These are phyloP conservation scores for Dromaius novaehollandiae DNA, from an alignment of 2,113 vertebrate species.

Conservation along the genomic window DNA sequence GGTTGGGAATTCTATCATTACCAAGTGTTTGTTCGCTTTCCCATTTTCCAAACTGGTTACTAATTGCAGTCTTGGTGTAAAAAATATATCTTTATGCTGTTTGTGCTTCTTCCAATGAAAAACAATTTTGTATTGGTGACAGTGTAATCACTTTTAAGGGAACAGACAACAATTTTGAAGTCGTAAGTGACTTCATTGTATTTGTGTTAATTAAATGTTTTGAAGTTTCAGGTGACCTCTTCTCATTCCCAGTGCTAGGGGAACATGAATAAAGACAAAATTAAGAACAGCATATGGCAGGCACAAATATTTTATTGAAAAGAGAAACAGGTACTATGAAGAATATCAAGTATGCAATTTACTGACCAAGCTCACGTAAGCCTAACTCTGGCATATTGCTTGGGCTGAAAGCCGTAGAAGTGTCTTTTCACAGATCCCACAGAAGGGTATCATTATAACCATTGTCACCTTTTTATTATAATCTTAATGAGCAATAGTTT, in stretches of 20 bases:
- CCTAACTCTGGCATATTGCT: not conserved
- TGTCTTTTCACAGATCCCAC: not conserved
- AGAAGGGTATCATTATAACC: not conserved
- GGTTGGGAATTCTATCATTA: not conserved
- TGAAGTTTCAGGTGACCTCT: conserved; percentile 19
- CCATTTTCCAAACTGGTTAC: not conserved
- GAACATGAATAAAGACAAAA: conserved; percentile 18
- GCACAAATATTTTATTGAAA: not conserved
- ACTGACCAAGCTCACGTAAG: not conserved
- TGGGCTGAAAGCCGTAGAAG: not conserved
- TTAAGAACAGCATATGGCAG: not conserved
- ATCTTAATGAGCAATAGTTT: not conserved
- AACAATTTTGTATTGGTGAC: not conserved
- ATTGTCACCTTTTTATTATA: not conserved
- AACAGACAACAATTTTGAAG: conserved; percentile 17
- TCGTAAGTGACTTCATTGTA: conserved; percentile 8
- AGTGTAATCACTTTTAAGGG: not conserved
- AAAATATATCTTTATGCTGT: not conserved
- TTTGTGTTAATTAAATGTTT: conserved; percentile 51
- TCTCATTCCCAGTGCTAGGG: not conserved
- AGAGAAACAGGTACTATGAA: not conserved
- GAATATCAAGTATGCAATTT: not conserved
- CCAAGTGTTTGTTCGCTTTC: not conserved
- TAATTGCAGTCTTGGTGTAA: not conserved
- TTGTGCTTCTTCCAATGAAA: not conserved